These are phyloP conservation scores for Fragum sueziense DNA, from an alignment of 2,888 invertebrate genomes.

Conservation along the genomic window DNA sequence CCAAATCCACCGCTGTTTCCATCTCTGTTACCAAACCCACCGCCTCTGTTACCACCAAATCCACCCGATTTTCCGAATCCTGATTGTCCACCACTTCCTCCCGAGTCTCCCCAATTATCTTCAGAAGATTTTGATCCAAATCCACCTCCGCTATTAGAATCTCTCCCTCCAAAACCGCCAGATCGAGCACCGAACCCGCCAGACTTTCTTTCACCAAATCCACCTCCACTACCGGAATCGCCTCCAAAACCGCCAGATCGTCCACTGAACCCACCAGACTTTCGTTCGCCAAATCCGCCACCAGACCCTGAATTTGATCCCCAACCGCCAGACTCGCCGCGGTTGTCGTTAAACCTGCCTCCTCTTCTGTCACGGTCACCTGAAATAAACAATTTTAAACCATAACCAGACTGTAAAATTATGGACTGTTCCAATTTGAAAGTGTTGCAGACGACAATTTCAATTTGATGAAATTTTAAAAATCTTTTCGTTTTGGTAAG, in stretches of 20 bases:
- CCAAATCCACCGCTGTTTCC: slow-evolving; percentile 20
- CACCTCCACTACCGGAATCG: slow-evolving; percentile 23
- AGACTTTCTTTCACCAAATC: slow-evolving; percentile 38
- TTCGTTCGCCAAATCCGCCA: slow-evolving; percentile 43
- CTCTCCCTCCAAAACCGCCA: slow-evolving; percentile 13
- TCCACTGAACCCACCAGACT: slow-evolving; percentile 50
- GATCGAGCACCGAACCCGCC: slow-evolving; percentile 46
- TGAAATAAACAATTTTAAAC: too few species aligned
- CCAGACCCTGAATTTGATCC: slow-evolving; percentile 19
- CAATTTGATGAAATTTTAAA: too few species aligned
- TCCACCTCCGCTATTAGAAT: slow-evolving; percentile 34
- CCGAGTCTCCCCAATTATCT: neutral
- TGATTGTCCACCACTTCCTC: slow-evolving; percentile 33
- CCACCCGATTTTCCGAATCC: slow-evolving; percentile 36
- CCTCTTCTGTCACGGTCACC: slow-evolving; percentile 16
- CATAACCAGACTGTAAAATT: too few species aligned
- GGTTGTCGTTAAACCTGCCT: slow-evolving; percentile 7
- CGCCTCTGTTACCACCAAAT: slow-evolving; percentile 5
- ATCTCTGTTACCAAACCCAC: slow-evolving; percentile 11
- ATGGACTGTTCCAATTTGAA: too few species aligned
- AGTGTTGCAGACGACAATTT: neutral
- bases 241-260: slow-evolving; percentile 33
- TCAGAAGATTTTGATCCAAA: slow-evolving; percentile 26
- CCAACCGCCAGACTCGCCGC: slow-evolving; percentile 32
- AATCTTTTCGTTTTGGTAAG: too few species aligned